Evolutionary conservation across 2,113 vertebrate genomes (phyloP).

Genomic region (Syngnathus floridae): DNA sequence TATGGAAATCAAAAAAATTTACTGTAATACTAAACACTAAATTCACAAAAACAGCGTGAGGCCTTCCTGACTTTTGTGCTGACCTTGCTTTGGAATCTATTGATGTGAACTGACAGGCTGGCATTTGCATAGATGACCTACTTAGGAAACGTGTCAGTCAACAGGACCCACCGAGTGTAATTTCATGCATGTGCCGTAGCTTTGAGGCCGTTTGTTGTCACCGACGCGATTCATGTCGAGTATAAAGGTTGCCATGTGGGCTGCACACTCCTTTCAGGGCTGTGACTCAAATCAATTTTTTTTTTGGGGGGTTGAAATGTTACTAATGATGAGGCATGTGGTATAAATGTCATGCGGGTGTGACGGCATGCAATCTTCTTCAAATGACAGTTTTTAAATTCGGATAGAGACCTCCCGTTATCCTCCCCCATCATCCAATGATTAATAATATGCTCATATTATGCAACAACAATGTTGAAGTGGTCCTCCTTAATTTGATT

Average conservation of each 20-base stretch:
- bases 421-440: neutral
- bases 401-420: neutral
- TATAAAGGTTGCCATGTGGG: neutral
- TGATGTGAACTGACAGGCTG: conserved; percentile 67
- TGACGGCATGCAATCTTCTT: neutral
- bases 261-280: neutral
- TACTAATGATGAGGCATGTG: conserved; percentile 1
- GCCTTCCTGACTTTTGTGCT: conserved; percentile 42
- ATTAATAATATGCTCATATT: neutral
- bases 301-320: neutral
- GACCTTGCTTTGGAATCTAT: conserved; percentile 45
- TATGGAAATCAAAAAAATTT: no score
- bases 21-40: neutral
- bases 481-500: neutral
- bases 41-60: conserved; percentile 1
- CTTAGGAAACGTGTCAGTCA: conserved; percentile 63
- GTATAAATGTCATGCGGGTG: conserved; percentile 2
- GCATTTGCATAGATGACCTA: conserved; percentile 67
- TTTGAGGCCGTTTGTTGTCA: conserved; percentile 27
- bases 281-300: conserved; percentile 7
- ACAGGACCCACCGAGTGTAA: conserved; percentile 38
- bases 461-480: neutral
- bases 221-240: neutral
- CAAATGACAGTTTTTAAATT: neutral
- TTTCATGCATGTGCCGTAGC: conserved; percentile 47